Percentiles rank a stretch among this genome's conserved stretches.
Evolutionary conservation across 2,113 vertebrate species (phyloP).

Genomic region (Lagopus muta): DNA sequence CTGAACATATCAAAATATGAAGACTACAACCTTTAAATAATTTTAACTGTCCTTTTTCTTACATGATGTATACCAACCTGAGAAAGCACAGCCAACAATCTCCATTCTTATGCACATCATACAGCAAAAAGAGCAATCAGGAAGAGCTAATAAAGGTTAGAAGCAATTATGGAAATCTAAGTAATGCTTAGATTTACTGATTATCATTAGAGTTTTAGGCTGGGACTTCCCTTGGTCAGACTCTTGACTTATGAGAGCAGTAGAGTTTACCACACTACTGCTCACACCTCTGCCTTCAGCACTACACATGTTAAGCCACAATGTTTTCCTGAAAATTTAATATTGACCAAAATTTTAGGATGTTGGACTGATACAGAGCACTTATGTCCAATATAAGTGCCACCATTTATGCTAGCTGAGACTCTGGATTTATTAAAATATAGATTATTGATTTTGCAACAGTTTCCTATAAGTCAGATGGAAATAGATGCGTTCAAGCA

Average conservation of each 20-base stretch:
- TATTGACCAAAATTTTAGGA: neutral
- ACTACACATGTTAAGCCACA: neutral
- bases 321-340: neutral
- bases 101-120: neutral
- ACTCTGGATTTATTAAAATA: slow-evolving; percentile 1
- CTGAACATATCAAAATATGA: neutral
- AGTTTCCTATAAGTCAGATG: neutral
- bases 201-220: neutral
- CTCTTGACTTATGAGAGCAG: neutral
- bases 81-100: neutral
- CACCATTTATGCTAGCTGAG: neutral
- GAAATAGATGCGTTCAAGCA: neutral
- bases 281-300: neutral
- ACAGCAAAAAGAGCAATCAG: neutral
- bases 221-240: neutral
- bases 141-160: neutral
- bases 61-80: neutral
- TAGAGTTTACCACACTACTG: neutral
- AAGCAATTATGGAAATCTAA: neutral
- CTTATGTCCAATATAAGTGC: neutral
- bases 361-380: neutral
- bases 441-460: slow-evolving; percentile 25
- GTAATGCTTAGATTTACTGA: neutral
- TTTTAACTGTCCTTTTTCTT: neutral
- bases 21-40: neutral